phyloP scores from a whole-genome alignment of 2,888 invertebrate genomes.

The Apomyelois bistriatella region DNA sequence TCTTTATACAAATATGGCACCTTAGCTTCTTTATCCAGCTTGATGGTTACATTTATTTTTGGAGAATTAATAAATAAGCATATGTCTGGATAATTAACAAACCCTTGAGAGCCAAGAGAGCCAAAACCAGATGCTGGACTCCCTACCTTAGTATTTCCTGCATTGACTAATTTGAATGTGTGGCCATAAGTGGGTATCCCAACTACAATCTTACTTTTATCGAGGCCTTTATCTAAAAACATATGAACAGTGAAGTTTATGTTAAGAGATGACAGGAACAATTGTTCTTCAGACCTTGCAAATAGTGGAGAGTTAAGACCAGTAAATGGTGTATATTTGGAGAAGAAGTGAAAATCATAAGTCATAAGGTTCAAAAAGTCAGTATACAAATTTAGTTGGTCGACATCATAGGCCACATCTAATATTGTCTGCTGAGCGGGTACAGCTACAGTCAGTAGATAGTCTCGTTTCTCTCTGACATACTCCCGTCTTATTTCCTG shows the following conservation, averaged over 20 bases:
- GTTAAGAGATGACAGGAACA: constrained; percentile 85
- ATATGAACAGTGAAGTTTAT: constrained; percentile 90
- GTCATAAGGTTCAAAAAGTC: constrained; percentile 95
- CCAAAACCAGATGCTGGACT: constrained; percentile 87
- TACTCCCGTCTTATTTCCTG: constrained; percentile 86
- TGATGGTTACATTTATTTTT: constrained; percentile 61
- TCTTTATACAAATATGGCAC: constrained; percentile 88
- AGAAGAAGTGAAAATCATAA: constrained; percentile 93
- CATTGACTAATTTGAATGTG: constrained; percentile 85
- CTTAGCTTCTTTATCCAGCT: constrained; percentile 83
- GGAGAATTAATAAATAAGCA: constrained; percentile 83
- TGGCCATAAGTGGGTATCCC: constrained; percentile 95
- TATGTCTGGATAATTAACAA: constrained; percentile 84
- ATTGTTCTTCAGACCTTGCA: constrained; percentile 78
- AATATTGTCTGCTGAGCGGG: constrained; percentile 89
- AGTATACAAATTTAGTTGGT: constrained; percentile 87
- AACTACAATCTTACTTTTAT: constrained; percentile 87
- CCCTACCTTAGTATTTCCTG: constrained; percentile 82
- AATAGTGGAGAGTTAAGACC: constrained; percentile 92
- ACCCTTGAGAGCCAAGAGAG: constrained; percentile 83
- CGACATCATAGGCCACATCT: constrained; percentile 87
- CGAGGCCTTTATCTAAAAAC: constrained; percentile 88
- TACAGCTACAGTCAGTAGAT: constrained; percentile 87
- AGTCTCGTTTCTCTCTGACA: constrained; percentile 77
- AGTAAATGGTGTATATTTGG: constrained; percentile 88